These are phyloP conservation scores for Lepus oiostolus DNA, from an alignment of 2,797 vertebrate species.

Conservation along the genomic window DNA sequence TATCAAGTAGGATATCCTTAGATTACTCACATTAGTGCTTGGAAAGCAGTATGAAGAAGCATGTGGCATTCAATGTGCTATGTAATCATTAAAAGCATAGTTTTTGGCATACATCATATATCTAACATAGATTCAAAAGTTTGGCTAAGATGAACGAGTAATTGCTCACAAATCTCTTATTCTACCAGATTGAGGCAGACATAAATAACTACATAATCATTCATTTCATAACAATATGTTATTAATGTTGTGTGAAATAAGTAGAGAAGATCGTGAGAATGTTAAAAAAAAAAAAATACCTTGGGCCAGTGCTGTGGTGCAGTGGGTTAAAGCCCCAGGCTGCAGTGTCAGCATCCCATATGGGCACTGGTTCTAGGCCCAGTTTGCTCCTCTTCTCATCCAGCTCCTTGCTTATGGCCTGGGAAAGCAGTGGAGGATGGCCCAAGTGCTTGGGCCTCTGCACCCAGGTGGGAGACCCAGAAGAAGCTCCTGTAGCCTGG, in stretches of 20 bases:
- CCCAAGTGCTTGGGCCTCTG: no score
- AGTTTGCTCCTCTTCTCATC: no score
- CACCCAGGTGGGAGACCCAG: no score
- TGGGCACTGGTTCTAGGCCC: no score
- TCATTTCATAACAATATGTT: not conserved
- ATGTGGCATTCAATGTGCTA: not conserved
- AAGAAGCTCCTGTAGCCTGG: no score
- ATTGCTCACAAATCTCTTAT: not conserved
- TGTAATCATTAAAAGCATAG: slow-evolving; percentile 17
- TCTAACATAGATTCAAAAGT: not conserved
- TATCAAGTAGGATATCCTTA: not conserved
- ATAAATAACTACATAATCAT: slow-evolving; percentile 7
- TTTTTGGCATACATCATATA: not conserved
- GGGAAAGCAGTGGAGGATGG: no score
- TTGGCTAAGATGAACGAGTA: not conserved
- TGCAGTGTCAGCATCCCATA: no score
- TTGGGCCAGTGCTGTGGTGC: no score
- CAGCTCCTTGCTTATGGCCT: no score
- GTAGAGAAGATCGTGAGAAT: not conserved
- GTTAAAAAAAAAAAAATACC: no score
- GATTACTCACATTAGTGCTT: not conserved
- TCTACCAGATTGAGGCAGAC: not conserved
- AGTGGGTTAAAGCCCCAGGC: no score
- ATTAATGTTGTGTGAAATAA: not conserved
- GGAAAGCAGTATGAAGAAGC: not conserved